Base-by-base conservation (phyloP, 1,140 invertebrate genomes). In the Ceratina japonica region DNA sequence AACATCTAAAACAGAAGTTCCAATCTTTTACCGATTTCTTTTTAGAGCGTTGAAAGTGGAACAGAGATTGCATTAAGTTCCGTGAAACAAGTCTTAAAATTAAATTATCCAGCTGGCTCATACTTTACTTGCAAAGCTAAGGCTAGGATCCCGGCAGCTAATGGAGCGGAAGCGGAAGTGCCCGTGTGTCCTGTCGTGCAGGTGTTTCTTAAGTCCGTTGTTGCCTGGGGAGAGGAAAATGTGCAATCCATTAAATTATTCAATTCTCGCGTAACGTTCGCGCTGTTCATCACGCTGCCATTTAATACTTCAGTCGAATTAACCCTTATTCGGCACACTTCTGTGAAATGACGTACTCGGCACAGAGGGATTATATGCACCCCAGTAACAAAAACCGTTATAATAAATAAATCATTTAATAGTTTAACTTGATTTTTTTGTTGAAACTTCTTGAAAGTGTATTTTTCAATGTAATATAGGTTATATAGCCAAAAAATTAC, bases 71-170 rank as follows among this genome's bases (percentile, higher is more conserved):
- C 24, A 31, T n/a, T 16, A 44, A 44, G 2, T 13, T 70, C 0
- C 12, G 24, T 22, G 15, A 70, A 61, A 65, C 56, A 51, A 66
- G 49, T 16, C 24, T 69, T n/a, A 62, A 66, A 16, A 27, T 18
- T 24, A 59, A 59, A 79, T 56, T 52, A 24, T 51, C 15, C 22
- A 27, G 0, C 44, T 10, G 22, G 64, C 20, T 88, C 93, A 93
- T 94, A 97, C 96, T 98, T 98, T 37, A 95, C 96, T 93, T 97
- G 95, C 59, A 98, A 91, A 22, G 94, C 95, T 78, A 98, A 93
- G 58, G 97, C 97, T 75, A 97, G 94, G 83, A 98, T 97, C 56
- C 96, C 97, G 20, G 97, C 97, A 27, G 97, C 97, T 82, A 98
- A 92, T 72, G 97, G 97, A 13, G 97, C 96, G 3, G 97, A 96